A percentile compares a stretch with the other conserved stretches of the same genome.
phyloP scores from a whole-genome alignment of 2,888 invertebrate genomes.

The Mesodorylaimus sp. region DNA sequence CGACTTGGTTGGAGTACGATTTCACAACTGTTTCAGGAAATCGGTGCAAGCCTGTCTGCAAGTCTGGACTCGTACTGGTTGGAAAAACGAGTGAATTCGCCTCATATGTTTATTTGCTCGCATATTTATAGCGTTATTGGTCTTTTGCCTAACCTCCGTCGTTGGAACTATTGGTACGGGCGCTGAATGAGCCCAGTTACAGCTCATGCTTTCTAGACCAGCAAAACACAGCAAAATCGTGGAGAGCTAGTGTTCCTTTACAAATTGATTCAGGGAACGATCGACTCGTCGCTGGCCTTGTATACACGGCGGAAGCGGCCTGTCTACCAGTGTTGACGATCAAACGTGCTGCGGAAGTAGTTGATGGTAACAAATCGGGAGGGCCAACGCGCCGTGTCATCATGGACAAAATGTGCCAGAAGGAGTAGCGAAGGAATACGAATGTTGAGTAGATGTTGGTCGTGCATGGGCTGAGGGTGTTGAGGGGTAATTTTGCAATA shows the following conservation, averaged over 20 bases:
- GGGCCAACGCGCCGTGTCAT: too few relatives aligned
- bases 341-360: slow-evolving; percentile 37
- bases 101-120: slow-evolving; percentile 56
- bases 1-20: too few relatives aligned
- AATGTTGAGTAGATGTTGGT: too few relatives aligned
- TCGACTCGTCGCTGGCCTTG: slow-evolving; percentile 46
- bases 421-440: too few relatives aligned
- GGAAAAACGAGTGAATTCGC: slow-evolving; percentile 41
- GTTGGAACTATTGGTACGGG: not conserved
- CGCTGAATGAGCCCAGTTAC: slow-evolving; percentile 6
- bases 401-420: too few relatives aligned
- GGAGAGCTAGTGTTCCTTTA: slow-evolving; percentile 48
- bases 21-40: too few relatives aligned
- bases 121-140: slow-evolving; percentile 51
- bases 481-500: too few relatives aligned
- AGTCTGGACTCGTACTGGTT: slow-evolving; percentile 50
- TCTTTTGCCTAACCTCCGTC: slow-evolving; percentile 35
- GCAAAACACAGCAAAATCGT: slow-evolving; percentile 43
- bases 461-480: too few relatives aligned
- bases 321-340: slow-evolving; percentile 42
- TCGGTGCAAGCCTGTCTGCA: slow-evolving; percentile 53
- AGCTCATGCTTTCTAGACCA: slow-evolving; percentile 36
- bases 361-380: too few relatives aligned
- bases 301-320: slow-evolving; percentile 44
- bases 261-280: slow-evolving; percentile 44